Evolutionary conservation across 2,888 invertebrate genomes (phyloP), one percentile per base, ranked within the genome.

Genomic region (Drosophila yooni): DNA sequence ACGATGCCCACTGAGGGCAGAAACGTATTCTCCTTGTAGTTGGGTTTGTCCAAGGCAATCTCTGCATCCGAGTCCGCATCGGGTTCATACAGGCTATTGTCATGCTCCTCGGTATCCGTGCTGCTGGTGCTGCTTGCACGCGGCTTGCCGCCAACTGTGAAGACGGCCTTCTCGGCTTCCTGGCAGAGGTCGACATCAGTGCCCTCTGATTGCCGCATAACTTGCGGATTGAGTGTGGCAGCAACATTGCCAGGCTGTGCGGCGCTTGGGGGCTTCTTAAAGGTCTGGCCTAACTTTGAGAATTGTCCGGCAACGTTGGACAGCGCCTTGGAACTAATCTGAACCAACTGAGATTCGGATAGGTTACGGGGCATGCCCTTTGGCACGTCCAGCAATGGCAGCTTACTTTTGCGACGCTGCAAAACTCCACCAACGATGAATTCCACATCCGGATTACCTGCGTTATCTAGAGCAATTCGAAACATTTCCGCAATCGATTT

Each of bases 401-500:
- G 82, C 74, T 91, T 95, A 74, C 95, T 95, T 92, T 96, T 97
- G 90, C 95, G 94, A 76, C 95, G 95, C 80, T 97, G 97, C 76
- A 97, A 92, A 76, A 95, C 94, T 59, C 95, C 95, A 0, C 96
- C 96, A 56, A 95, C 95, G 21, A 95, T 94, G 91, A 96, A 95
- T 0, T 95, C 95, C 65, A 96, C 94, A 33, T 95, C 94, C 3
- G 95, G 94, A 58, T 96, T 92, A 38, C 95, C 95, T 1, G 95
- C 95, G 68, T 97, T 96, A 80, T 97, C 96, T 70, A 97, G 94
- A 1, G 97, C 97, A 34, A 98, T 97, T 70, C 96, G 94, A 91
- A 98, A 95, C 40, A 97, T 96, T 92, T 98, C 98, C 82, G 97
- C 96, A 79, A 99, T 97, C 0, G 98, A 96, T 91, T 96, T 96